phyloP scores from a whole-genome alignment of 2,113 vertebrate species.

The Bubo blakistoni region DNA sequence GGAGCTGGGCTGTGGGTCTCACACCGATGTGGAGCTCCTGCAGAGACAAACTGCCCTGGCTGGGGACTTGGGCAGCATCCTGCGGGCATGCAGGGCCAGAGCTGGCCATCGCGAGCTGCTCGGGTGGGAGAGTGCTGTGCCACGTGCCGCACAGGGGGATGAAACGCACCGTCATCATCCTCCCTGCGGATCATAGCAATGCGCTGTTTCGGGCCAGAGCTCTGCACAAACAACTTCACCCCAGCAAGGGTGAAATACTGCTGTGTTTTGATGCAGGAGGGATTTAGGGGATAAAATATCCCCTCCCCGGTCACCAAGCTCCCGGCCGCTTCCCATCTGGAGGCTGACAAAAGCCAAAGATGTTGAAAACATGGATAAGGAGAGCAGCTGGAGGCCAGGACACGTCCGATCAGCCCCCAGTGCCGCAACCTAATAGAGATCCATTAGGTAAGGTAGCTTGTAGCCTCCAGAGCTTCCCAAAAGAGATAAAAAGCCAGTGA shows the following conservation, averaged over 20 bases:
- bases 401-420: neutral
- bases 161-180: fast-evolving
- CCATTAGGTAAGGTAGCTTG: constrained; percentile 34
- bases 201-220: fast-evolving
- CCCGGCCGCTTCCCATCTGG: neutral
- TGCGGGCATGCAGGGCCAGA: fast-evolving
- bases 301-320: neutral
- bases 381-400: neutral
- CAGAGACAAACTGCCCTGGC: neutral
- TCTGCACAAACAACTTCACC: neutral
- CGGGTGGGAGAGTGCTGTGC: fast-evolving
- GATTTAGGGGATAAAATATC: neutral
- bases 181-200: fast-evolving
- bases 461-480: neutral
- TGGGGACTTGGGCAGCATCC: neutral
- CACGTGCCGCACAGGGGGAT: fast-evolving
- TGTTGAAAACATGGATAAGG: neutral
- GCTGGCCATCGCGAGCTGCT: fast-evolving
- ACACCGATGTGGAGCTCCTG: fast-evolving
- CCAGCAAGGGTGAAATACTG: neutral
- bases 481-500: constrained; percentile 33
- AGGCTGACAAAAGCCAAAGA: neutral
- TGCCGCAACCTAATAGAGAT: constrained; percentile 1
- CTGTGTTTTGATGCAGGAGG: neutral
- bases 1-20: neutral